A percentile compares a stretch with the other conserved stretches of the same genome.
Conservation (phyloP, 2,797 vertebrate species). For the Melanotaenia nigrans region DNA sequence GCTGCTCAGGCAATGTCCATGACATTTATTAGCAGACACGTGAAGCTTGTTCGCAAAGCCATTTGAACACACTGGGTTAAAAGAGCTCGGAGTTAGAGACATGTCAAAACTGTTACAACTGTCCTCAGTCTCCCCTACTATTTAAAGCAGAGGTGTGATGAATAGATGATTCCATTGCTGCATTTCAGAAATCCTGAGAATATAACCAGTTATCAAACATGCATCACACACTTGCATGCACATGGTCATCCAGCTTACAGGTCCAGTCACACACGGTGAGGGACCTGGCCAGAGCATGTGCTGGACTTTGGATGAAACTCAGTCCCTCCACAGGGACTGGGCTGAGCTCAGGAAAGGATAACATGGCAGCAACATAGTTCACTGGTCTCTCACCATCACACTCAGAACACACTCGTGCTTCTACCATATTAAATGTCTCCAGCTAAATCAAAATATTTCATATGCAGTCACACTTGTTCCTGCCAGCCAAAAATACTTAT, state of each 20-base stretch:
- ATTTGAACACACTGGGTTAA: no score
- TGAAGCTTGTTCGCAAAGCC: no score
- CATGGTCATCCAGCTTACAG: constrained; percentile 30
- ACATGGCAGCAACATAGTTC: constrained; percentile 40
- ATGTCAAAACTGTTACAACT: no score
- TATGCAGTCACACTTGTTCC: no score
- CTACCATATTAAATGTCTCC: constrained; percentile 2
- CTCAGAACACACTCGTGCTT: constrained; percentile 7
- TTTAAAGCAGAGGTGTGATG: not conserved
- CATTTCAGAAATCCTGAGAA: constrained; percentile 25
- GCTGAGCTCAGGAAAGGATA: constrained; percentile 48
- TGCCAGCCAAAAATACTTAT: not conserved
- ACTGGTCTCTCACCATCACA: constrained; percentile 28
- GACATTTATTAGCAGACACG: no score
- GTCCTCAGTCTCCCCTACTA: no score
- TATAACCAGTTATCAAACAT: constrained; percentile 17
- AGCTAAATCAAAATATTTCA: constrained; percentile 7
- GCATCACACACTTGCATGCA: constrained; percentile 5
- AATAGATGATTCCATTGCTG: not conserved
- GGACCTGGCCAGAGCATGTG: constrained; percentile 58
- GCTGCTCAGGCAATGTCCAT: no score
- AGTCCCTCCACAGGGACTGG: constrained; percentile 59
- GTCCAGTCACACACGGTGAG: constrained; percentile 44
- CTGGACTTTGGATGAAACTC: constrained; percentile 78
- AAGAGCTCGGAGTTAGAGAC: no score